Conservation (phyloP, 37 sponge, comb jelly and placozoan species). For the Geodia barretti region DNA sequence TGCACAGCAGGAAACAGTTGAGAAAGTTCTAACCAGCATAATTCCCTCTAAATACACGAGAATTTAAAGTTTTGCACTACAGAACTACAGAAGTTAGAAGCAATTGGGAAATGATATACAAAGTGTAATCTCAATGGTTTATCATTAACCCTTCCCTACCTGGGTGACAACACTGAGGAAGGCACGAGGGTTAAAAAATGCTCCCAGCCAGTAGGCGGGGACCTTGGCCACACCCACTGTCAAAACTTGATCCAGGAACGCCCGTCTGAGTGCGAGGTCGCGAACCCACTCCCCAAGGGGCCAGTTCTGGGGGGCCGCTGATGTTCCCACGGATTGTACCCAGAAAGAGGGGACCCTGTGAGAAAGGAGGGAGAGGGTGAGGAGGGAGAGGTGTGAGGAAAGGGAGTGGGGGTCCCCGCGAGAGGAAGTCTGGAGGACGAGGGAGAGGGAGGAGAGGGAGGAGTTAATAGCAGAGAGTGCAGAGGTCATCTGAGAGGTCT, state of each 20-base stretch:
- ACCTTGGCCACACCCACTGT: conserved; percentile 55
- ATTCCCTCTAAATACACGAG: too few relatives aligned
- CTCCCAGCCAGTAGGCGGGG: conserved; percentile 80
- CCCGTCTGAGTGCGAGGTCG: conserved; percentile 45
- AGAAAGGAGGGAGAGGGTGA: conserved; percentile 41
- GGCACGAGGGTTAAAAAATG: conserved; percentile 65
- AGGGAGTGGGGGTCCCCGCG: conserved; percentile 27
- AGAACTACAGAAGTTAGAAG: too few relatives aligned
- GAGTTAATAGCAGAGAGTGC: conserved; percentile 24
- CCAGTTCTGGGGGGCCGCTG: conserved; percentile 55
- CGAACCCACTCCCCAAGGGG: conserved; percentile 62
- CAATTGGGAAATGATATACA: too few relatives aligned
- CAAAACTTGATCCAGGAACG: conserved; percentile 62
- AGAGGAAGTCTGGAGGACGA: not conserved
- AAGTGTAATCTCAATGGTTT: not conserved
- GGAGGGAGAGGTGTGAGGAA: conserved; percentile 29
- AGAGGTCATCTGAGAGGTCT: conserved; percentile 28
- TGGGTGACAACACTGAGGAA: conserved; percentile 72
- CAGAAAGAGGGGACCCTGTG: conserved; percentile 47
- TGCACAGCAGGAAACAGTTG: too few relatives aligned
- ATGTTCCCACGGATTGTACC: conserved; percentile 38
- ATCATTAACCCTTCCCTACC: conserved; percentile 10
- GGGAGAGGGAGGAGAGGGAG: not conserved
- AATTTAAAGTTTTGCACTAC: too few relatives aligned
- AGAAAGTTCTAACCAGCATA: too few relatives aligned